Evolutionary conservation across 1,140 invertebrate genomes (phyloP), one percentile per base, ranked within the genome.

Genomic region (Drosophila navojoa): DNA sequence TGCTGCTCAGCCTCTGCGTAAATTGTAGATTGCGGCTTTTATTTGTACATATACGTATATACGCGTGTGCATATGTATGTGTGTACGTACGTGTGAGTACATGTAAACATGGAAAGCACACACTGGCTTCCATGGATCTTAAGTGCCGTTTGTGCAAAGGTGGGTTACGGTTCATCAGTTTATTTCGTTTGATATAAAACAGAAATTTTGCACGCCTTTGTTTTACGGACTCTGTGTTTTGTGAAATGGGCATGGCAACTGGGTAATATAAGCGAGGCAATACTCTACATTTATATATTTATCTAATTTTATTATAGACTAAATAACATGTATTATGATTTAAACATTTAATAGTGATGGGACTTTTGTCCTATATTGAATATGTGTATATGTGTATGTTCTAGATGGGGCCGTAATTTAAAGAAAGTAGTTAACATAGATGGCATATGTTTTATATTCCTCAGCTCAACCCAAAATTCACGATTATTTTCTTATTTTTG

Each of bases 101-200:
- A 25, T 49, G 45, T 49, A 49, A 49, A 22, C 45, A 52, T 52
- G 27, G 15, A 52, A 6, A 49, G 35, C 35, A n/a, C 47, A 13
- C 3, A 22, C 10, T 13, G 11, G 19, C 47, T 25, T 22, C 13
- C 47, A n/a, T 49, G 11, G 47, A 49, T 49, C 32, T 55, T 38
- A 55, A 55, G 53, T 55, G 32, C n/a, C 16, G 7, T 35, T 38
- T 38, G 15, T 6, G 25, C n/a, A 52, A 52, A 50, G 19, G 13
- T 50, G 47, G 25, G 47, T 10, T 27, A 27, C 25, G 47, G 47
- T 16, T 32, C 27, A 53, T 10, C 27, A 16, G 11, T 38, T 55
- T 19, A 40, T 55, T 25, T 55, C 32, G 53, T 55, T 55, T 55
- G 32, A 55, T 22, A 40, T 55, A 13, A 35, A 55, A 55, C 32